phyloP scores from a whole-genome alignment of 2,888 invertebrate species.

The Bimastos eiseni region DNA sequence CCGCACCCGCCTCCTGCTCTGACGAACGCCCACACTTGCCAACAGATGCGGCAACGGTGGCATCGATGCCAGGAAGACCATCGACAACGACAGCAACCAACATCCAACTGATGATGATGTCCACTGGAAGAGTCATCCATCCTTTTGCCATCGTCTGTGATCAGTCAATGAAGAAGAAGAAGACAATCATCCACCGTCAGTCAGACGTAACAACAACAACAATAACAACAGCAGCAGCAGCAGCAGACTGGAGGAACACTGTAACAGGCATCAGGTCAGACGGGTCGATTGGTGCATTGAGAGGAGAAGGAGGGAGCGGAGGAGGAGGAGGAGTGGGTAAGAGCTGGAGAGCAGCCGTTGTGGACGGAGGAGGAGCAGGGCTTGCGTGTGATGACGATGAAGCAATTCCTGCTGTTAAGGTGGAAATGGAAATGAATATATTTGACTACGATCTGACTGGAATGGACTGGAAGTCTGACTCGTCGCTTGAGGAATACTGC shows the following conservation, averaged over 20 bases:
- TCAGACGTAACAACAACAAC: no score
- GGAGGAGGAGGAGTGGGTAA: neutral
- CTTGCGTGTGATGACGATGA: neutral
- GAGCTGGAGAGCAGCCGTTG: neutral
- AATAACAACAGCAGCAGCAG: no score
- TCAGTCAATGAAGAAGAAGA: neutral
- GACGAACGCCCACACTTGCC: neutral
- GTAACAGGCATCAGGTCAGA: no score
- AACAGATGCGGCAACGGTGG: neutral
- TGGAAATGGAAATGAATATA: constrained; percentile 24
- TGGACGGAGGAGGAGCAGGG: neutral
- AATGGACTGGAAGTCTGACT: neutral
- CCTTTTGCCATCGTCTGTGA: neutral
- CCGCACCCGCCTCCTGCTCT: neutral
- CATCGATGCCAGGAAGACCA: neutral
- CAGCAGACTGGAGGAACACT: neutral
- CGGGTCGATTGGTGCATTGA: neutral
- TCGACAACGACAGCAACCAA: no score
- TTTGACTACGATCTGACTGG: constrained; percentile 24
- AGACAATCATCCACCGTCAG: neutral
- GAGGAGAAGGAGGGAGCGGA: neutral
- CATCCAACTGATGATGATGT: neutral
- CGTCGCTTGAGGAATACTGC: constrained; percentile 25
- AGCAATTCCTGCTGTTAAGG: constrained; percentile 29
- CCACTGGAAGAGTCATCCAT: neutral